These are phyloP conservation scores for Oscheius sp. DNA, from an alignment of 2,888 invertebrate species.

Conservation along the genomic window DNA sequence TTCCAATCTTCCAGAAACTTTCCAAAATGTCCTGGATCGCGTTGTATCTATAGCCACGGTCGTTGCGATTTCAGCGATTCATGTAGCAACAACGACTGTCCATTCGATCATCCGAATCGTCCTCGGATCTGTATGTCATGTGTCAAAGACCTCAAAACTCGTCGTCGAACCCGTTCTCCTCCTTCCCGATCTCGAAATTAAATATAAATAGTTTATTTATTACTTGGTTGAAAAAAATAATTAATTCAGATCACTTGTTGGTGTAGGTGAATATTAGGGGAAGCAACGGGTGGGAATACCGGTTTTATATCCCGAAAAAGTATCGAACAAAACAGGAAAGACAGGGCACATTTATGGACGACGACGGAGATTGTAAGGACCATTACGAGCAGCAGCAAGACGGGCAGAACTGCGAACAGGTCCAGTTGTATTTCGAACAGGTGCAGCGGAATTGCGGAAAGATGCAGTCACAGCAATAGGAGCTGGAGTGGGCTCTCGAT, in stretches of 20 bases:
- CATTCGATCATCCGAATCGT: conserved; percentile 47
- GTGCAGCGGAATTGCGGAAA: too few species aligned
- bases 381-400: not conserved
- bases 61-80: conserved; percentile 34
- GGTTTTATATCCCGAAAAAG: too few species aligned
- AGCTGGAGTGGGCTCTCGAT: too few species aligned
- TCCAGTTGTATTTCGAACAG: too few species aligned
- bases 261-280: too few species aligned
- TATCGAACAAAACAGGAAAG: too few species aligned
- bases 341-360: not conserved
- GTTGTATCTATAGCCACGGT: conserved; percentile 49
- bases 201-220: too few species aligned
- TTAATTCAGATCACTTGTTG: too few species aligned
- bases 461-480: not conserved
- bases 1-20: conserved; percentile 41
- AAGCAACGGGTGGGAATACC: too few species aligned
- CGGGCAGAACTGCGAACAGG: not conserved
- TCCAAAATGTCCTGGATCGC: conserved; percentile 44
- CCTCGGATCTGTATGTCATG: conserved; percentile 48
- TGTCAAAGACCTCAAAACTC: conserved; percentile 40
- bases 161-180: not conserved
- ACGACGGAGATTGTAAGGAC: not conserved
- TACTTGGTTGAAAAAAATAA: too few species aligned
- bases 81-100: conserved; percentile 42
- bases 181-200: conserved; percentile 2